Conservation (phyloP, 1,140 invertebrate species). For the Ceratina calcarata region DNA sequence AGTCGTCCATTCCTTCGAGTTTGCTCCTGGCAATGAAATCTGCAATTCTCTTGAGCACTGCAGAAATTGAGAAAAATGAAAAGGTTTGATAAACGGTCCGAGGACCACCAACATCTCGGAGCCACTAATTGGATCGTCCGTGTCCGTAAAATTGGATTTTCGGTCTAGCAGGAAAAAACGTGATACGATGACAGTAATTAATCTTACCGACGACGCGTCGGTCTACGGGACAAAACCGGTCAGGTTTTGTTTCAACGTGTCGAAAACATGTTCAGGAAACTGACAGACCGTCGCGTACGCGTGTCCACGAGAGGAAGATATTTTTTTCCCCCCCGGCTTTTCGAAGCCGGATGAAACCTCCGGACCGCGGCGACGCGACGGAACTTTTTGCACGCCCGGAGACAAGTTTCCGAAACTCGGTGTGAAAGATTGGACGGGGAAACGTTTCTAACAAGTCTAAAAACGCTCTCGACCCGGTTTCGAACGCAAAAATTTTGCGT, state of each 20-base stretch:
- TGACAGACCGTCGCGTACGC: neutral
- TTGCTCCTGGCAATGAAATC: too few relatives aligned
- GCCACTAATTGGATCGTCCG: conserved; percentile 5
- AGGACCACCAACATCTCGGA: neutral
- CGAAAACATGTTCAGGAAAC: conserved; percentile 16
- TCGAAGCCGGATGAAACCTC: conserved; percentile 29
- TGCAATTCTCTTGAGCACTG: too few relatives aligned
- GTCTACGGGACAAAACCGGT: neutral
- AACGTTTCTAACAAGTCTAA: neutral
- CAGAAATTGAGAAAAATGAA: too few relatives aligned
- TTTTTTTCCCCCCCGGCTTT: neutral
- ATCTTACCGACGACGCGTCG: conserved; percentile 1
- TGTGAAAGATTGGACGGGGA: neutral
- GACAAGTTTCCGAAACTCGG: conserved; percentile 13
- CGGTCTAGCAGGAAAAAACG: neutral
- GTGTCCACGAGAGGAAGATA: neutral
- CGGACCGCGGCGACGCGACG: too few relatives aligned
- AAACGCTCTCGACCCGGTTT: neutral
- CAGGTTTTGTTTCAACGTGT: conserved; percentile 19
- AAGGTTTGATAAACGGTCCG: neutral
- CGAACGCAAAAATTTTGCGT: neutral
- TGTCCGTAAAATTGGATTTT: conserved; percentile 24
- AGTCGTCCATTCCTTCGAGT: too few relatives aligned
- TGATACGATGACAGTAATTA: conserved; percentile 25
- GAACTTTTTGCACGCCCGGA: conserved; percentile 5